These are phyloP conservation scores for Eustalomyia histrio DNA, from an alignment of 2,888 invertebrate species.

Conservation along the genomic window DNA sequence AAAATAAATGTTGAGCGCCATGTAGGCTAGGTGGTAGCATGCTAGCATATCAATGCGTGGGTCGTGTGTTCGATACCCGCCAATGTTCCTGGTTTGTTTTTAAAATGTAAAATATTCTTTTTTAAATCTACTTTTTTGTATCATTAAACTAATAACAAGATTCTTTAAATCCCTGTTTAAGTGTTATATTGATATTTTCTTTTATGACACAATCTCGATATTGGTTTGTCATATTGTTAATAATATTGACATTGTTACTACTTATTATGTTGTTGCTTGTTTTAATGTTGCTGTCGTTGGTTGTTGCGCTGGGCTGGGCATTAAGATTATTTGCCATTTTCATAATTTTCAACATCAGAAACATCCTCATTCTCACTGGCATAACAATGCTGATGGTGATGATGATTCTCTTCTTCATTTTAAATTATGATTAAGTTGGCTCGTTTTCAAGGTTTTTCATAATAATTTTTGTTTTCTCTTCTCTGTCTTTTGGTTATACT, in stretches of 20 bases:
- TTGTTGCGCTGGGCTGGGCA: conserved; percentile 21
- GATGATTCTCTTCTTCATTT: conserved; percentile 29
- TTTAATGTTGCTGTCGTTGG: conserved; percentile 12
- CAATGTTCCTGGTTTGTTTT: no score
- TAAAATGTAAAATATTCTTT: background rate
- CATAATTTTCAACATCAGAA: background rate
- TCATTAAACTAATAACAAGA: background rate
- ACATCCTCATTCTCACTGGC: background rate
- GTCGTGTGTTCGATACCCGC: no score
- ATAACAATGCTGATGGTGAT: conserved; percentile 16
- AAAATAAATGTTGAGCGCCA: no score
- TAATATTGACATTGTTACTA: conserved; percentile 11
- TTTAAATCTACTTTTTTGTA: background rate
- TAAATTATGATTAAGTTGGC: conserved; percentile 67
- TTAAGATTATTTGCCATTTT: conserved; percentile 26
- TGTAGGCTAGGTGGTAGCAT: no score
- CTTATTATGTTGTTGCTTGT: conserved; percentile 21
- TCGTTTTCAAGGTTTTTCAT: conserved; percentile 63
- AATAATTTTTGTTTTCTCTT: conserved; percentile 27
- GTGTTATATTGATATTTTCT: background rate
- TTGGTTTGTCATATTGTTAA: background rate
- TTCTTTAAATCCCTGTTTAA: background rate
- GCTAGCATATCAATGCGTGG: no score
- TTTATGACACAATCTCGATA: background rate
- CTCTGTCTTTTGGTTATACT: conserved; percentile 4